Evolutionary conservation across 1,140 invertebrate species (phyloP), one percentile per base, ranked within the genome.

Genomic region (Cardiocondyla obscurior): DNA sequence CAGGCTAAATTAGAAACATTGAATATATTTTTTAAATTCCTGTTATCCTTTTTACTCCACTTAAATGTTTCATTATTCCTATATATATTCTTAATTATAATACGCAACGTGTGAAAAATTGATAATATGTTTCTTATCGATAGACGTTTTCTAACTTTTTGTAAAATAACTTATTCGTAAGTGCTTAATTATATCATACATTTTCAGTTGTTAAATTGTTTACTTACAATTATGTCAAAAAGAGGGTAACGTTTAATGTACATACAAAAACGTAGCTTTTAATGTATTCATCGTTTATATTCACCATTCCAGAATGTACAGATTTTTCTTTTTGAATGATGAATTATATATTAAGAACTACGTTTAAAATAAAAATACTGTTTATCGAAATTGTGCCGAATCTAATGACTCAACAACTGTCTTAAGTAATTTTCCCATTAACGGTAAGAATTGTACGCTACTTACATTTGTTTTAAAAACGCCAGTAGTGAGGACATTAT

Each of bases 371-470:
- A 4, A 46, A 44, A 53, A 10, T 28, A 51, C 7, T 8, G n/a
- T 62, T 33, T 83, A 93, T 76, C 91, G 90, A 81, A 92, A 94
- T 12, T 94, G 92, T 0, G 90, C 86, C 2, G 93, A 92, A 36
- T 94, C 94, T 10, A 93, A 85, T 0, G 93, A 94, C 42, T 94
- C 93, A 0, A 94, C 90, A 0, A 94, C 92, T 0, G 94, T 91
- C 82, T 94, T 94, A 0, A 94, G 76, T 30, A 94, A 82, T 72
- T 94, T 93, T 0, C 92, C 92, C 69, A 94, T 88, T 22, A 94
- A 58, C 2, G 91, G 91, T 3, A 94, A 74, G 72, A 94, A 89
- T 58, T 92, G 90, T 19, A 88, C 83, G 0, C 83, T 92, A 33
- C 90, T 90, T 0, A 86, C 65, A 12, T 81, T 55, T 0, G 84